Base-by-base conservation (phyloP, 2,888 invertebrate genomes). In the Eurois occulta region DNA sequence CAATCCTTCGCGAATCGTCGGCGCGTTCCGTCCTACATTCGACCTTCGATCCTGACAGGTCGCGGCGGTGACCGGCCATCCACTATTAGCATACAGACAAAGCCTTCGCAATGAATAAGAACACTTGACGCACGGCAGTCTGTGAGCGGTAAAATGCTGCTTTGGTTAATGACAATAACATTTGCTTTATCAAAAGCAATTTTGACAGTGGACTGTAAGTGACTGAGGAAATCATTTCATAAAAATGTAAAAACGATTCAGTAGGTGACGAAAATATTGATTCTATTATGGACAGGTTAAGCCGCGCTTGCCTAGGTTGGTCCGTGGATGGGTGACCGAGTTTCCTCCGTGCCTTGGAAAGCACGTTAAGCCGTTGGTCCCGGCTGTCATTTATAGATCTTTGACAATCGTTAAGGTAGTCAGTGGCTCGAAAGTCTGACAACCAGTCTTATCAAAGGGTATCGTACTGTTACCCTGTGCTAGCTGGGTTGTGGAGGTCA, bases 11-110 rank as follows among this genome's bases (percentile, higher is more conserved):
- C 87, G 87, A 84, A 83, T 77, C 84, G 87, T 86, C 87, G 84
- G 84, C 87, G 87, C 83, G 81, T 90, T 89, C 81, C 93, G 95
- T 95, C 95, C 95, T 95, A 95, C 95, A 95, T 91, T 92, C 94
- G 95, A 95, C 95, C 95, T 95, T 95, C 94, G 93, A 89, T 93
- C 94, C 93, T 91, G 91, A 86, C 88, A 94, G 95, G 95, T 95
- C 95, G 94, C 93, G 81, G 84, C 93, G 92, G 93, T 94, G 95
- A 95, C 95, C 95, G 94, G 93, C 94, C 93, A 93, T 92, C 89
- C 90, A 88, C 86, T 90, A 95, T 96, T 95, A 94, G 93, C 95
- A 96, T 95, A 94, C 90, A 92, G 94, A 96, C 96, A 96, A 96
- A 96, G 96, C 95, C 93, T 93, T 90, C 89, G 90, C 92, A 91